A percentile compares a stretch with the other conserved stretches of the same genome.
These are phyloP conservation scores for Drosophila melanosoma DNA, from an alignment of 2,888 invertebrate species.

Conservation along the genomic window DNA sequence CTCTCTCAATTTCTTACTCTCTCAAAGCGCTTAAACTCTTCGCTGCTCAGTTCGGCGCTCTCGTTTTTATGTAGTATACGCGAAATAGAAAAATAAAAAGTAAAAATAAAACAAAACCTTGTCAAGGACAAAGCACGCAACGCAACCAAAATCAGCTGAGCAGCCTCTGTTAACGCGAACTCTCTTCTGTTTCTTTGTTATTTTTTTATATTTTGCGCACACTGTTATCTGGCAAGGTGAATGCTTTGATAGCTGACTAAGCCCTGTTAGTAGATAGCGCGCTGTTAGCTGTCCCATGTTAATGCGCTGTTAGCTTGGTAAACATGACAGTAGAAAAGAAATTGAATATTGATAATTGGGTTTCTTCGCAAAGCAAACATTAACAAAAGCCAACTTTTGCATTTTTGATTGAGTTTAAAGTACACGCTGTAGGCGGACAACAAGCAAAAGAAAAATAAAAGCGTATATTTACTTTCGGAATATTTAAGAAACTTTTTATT, in stretches of 20 bases:
- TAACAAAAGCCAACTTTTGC: conserved; percentile 27
- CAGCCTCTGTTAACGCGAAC: conserved; percentile 26
- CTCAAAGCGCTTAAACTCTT: conserved; percentile 19
- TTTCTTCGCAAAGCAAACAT: conserved; percentile 34
- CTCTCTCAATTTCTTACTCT: not conserved
- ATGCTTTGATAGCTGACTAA: conserved; percentile 31
- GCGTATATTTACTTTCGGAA: conserved; percentile 20
- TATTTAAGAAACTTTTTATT: conserved; percentile 52
- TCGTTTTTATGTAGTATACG: conserved; percentile 25
- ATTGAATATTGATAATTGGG: conserved; percentile 69
- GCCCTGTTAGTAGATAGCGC: not conserved
- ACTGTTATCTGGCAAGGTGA: conserved; percentile 34
- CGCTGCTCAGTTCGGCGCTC: conserved; percentile 13
- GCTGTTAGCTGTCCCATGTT: conserved; percentile 29
- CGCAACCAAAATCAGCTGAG: conserved; percentile 75
- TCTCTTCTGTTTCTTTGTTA: conserved; percentile 40
- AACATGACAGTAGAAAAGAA: conserved; percentile 43
- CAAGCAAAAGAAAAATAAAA: not conserved
- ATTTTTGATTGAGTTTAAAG: conserved; percentile 39
- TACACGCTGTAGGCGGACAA: not conserved
- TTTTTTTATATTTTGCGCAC: conserved; percentile 36
- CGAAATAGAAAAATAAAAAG: conserved; percentile 24
- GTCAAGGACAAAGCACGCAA: conserved; percentile 79
- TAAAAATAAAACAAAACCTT: conserved; percentile 76
- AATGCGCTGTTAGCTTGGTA: conserved; percentile 44